phyloP scores from a whole-genome alignment of 2,113 vertebrate species.

The Labrus mixtus region DNA sequence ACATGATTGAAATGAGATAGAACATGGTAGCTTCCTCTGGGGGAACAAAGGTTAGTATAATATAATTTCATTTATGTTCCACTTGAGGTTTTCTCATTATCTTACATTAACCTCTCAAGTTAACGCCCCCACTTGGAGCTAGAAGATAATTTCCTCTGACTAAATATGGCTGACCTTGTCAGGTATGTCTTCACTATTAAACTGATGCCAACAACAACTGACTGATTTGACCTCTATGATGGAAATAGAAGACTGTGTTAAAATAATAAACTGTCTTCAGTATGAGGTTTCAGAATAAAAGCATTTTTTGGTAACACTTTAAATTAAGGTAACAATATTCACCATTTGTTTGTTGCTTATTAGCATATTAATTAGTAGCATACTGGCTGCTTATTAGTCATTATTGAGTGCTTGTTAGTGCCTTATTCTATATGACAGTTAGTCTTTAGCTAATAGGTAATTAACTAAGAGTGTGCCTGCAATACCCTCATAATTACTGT shows the following conservation, averaged over 20 bases:
- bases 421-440: too few relatives aligned
- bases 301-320: too few relatives aligned
- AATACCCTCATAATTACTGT: too few relatives aligned
- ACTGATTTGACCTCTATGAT: neutral
- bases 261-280: too few relatives aligned
- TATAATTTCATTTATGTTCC: conserved; percentile 75
- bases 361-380: too few relatives aligned
- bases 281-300: too few relatives aligned
- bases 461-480: too few relatives aligned
- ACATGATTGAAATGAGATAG: conserved; percentile 69
- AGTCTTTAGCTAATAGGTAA: too few relatives aligned
- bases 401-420: too few relatives aligned
- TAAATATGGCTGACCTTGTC: conserved; percentile 48
- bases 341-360: too few relatives aligned
- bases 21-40: conserved; percentile 52
- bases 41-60: conserved; percentile 57
- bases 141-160: conserved; percentile 39
- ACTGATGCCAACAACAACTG: neutral
- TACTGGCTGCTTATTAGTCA: too few relatives aligned
- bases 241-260: neutral
- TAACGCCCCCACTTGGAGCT: conserved; percentile 24
- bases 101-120: conserved; percentile 69
- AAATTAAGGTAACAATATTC: too few relatives aligned
- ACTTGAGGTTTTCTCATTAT: conserved; percentile 79
- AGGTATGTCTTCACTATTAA: neutral